These are phyloP conservation scores for Torymus texanus DNA, from an alignment of 2,888 invertebrate species.

Conservation along the genomic window DNA sequence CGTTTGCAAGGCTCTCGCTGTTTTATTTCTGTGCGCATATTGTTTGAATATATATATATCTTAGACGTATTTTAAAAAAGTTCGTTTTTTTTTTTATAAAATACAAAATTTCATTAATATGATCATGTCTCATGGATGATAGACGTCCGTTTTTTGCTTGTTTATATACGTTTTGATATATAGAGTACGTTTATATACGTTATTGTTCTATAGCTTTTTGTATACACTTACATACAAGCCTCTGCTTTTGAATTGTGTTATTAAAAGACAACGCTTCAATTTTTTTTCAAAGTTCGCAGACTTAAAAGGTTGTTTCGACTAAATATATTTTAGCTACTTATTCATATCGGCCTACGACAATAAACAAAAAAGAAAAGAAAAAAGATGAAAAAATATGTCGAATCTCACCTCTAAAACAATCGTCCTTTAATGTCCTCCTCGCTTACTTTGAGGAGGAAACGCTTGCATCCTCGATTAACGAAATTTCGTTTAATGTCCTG, in stretches of 20 bases:
- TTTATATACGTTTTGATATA: too few species aligned
- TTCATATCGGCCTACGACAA: constrained; percentile 17
- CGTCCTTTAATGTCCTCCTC: constrained; percentile 36
- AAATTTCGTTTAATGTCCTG: constrained; percentile 39
- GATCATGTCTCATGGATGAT: too few species aligned
- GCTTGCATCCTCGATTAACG: constrained; percentile 54
- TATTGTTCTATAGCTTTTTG: constrained; percentile 7
- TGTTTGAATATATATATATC: too few species aligned
- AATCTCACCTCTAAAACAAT: constrained; percentile 39
- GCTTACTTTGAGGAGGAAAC: constrained; percentile 24
- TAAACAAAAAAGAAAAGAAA: constrained; percentile 11
- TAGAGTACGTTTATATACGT: constrained; percentile 24
- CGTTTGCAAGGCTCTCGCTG: constrained; percentile 7
- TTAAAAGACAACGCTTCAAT: constrained; percentile 38
- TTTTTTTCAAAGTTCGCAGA: constrained; percentile 53
- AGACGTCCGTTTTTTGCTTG: constrained; percentile 19
- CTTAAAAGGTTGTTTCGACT: constrained; percentile 49
- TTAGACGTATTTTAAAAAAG: too few species aligned
- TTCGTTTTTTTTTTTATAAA: too few species aligned
- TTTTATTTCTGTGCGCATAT: too few species aligned
- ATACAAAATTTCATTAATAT: too few species aligned
- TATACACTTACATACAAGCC: constrained; percentile 47
- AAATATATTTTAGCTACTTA: constrained; percentile 3
- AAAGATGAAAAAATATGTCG: too few species aligned
- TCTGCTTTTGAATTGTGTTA: constrained; percentile 38